Evolutionary conservation across 1,140 invertebrate genomes (phyloP).

Genomic region (Diachasmimorpha longicaudata): DNA sequence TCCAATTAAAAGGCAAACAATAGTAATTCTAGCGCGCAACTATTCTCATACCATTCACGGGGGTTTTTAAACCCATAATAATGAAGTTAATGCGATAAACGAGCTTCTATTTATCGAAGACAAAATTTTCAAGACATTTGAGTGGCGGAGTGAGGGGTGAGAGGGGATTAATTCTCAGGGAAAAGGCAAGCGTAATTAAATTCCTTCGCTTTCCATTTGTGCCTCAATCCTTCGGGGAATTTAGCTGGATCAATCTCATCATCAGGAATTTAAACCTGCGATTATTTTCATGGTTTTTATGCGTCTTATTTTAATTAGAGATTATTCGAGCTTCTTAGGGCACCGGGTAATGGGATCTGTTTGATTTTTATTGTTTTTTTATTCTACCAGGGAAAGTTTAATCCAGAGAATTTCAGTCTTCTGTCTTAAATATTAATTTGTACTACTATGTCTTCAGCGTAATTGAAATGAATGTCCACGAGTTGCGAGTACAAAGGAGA

Average conservation of each 20-base stretch:
- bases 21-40: background rate
- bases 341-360: background rate
- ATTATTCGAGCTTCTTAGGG: background rate
- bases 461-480: background rate
- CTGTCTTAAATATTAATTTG: background rate
- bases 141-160: background rate
- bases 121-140: background rate
- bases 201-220: background rate
- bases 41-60: background rate
- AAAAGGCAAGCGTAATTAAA: conserved; percentile 1
- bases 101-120: background rate
- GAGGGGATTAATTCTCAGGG: background rate
- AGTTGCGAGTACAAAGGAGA: background rate
- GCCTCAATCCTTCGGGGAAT: background rate
- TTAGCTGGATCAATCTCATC: background rate
- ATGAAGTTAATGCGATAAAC: background rate
- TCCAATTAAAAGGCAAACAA: background rate
- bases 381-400: background rate
- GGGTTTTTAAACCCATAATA: background rate
- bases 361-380: background rate
- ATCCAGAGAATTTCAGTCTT: background rate
- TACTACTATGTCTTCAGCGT: background rate
- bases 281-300: background rate
- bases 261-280: background rate
- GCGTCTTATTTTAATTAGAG: background rate